These are phyloP conservation scores for Paramormyrops hopkinsi DNA, from an alignment of 2,797 vertebrate genomes.

Conservation along the genomic window DNA sequence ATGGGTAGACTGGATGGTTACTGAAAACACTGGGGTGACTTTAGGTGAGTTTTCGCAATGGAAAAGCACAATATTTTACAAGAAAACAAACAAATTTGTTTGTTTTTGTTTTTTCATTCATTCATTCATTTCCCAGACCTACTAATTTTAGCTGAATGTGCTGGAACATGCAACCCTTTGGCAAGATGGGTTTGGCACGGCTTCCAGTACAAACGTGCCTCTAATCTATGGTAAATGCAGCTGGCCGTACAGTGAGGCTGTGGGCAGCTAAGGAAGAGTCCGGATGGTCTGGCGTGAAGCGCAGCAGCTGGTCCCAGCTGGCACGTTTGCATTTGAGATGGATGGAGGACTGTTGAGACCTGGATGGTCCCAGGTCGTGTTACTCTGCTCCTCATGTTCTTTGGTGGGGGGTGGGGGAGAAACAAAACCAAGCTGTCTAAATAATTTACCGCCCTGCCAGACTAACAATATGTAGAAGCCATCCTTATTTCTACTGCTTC, in stretches of 20 bases:
- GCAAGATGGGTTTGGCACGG: background rate
- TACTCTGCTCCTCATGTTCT: background rate
- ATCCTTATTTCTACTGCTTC: background rate
- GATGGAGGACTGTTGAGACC: background rate
- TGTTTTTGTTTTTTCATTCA: background rate
- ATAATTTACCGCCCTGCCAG: conserved; percentile 6
- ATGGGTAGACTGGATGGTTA: background rate
- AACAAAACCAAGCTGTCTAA: background rate
- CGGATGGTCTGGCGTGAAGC: background rate
- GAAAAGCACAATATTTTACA: background rate
- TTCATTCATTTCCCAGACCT: background rate
- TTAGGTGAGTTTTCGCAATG: background rate
- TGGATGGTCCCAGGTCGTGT: background rate
- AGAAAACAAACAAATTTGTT: background rate
- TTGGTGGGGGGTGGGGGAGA: background rate
- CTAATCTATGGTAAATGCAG: background rate
- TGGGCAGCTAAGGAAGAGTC: background rate
- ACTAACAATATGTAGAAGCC: background rate
- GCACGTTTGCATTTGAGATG: background rate
- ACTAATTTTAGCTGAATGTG: background rate
- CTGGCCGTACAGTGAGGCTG: background rate
- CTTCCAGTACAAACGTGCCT: background rate
- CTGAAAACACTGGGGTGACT: background rate
- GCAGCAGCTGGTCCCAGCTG: background rate
- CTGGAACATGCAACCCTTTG: background rate